These are phyloP conservation scores for Porites rus DNA, from an alignment of 92 coral and sea anemone species.

Conservation along the genomic window DNA sequence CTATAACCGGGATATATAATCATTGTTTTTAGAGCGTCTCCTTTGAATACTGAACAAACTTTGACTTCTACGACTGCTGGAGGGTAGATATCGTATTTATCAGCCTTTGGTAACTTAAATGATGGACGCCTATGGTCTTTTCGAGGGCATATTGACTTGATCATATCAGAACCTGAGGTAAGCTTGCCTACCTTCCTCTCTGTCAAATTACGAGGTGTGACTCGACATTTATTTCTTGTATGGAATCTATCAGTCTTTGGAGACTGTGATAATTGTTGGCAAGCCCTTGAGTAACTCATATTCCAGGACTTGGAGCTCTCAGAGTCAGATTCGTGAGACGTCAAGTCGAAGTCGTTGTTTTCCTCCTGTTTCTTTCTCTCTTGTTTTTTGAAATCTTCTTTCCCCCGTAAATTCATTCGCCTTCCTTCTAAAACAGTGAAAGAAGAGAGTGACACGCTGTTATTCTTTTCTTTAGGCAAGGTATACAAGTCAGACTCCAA, in stretches of 20 bases:
- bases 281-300: not conserved
- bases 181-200: not conserved
- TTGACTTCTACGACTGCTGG: constrained; percentile 19
- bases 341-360: not conserved
- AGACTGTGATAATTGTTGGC: not conserved
- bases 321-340: not conserved
- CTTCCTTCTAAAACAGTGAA: constrained; percentile 27
- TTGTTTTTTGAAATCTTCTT: constrained; percentile 1
- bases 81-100: constrained; percentile 57
- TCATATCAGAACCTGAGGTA: not conserved
- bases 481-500: not conserved
- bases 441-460: not conserved
- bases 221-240: not conserved
- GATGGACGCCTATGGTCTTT: constrained; percentile 2
- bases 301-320: not conserved
- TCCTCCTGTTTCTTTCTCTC: not conserved
- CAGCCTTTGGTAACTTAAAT: constrained; percentile 52
- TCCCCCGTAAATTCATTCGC: constrained; percentile 23
- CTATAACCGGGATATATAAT: constrained; percentile 12
- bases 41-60: constrained; percentile 45
- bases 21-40: constrained; percentile 8
- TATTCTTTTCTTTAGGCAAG: not conserved
- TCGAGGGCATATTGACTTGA: not conserved
- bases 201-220: not conserved
- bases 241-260: not conserved